These are phyloP conservation scores for Sylvietta virens DNA, from an alignment of 2,113 vertebrate genomes.

Conservation along the genomic window DNA sequence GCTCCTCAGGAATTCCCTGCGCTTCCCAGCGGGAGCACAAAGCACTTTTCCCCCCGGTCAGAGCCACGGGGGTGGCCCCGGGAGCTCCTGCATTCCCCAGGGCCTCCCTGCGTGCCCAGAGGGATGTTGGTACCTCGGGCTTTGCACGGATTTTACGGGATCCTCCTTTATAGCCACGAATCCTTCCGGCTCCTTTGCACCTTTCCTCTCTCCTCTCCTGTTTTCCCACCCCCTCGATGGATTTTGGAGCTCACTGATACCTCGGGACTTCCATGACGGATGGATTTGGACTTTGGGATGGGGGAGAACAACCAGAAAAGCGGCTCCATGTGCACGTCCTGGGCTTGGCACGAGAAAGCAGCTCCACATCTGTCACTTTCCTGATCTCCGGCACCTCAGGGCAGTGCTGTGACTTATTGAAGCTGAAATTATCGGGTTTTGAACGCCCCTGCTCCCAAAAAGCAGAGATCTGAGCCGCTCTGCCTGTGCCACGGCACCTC, in stretches of 20 bases:
- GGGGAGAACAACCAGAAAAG: background rate
- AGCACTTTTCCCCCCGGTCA: background rate
- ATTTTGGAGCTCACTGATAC: background rate
- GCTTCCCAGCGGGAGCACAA: background rate
- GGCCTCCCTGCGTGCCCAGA: background rate
- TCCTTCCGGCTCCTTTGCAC: background rate
- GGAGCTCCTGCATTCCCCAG: background rate
- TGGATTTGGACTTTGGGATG: background rate
- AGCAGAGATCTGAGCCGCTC: background rate
- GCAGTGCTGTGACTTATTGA: background rate
- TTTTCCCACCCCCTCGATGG: background rate
- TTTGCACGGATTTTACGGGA: background rate
- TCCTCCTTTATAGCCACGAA: accelerated
- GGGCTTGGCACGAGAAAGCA: background rate
- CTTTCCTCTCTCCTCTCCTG: background rate
- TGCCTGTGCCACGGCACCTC: background rate
- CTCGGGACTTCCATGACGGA: accelerated
- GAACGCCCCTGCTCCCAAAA: background rate
- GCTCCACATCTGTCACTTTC: background rate
- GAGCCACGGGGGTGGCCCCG: background rate
- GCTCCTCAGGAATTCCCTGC: accelerated
- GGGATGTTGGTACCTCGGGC: accelerated
- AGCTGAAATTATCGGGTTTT: background rate
- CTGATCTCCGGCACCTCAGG: background rate
- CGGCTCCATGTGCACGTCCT: accelerated